These are phyloP conservation scores for Hormaphis cornu DNA, from an alignment of 1,140 invertebrate genomes.

Conservation along the genomic window DNA sequence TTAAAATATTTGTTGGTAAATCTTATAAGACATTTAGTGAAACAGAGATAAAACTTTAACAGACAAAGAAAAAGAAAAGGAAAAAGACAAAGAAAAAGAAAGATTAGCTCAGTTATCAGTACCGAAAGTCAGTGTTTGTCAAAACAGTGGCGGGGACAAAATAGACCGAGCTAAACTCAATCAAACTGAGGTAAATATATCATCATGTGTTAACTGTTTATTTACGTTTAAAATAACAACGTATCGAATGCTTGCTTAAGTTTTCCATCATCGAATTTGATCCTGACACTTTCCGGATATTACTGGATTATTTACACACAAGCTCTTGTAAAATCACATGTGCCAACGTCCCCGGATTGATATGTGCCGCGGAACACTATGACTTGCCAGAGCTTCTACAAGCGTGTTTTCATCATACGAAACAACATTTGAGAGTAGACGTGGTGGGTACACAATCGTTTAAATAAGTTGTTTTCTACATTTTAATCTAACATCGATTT, in stretches of 20 bases:
- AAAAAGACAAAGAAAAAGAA: constrained; percentile 62
- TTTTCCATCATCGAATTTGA: constrained; percentile 93
- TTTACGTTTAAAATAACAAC: background rate
- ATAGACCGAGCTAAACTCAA: constrained; percentile 81
- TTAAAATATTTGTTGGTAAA: background rate
- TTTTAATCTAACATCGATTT: background rate
- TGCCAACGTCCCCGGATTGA: constrained; percentile 81
- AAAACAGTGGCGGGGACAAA: constrained; percentile 70
- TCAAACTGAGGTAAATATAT: constrained; percentile 66
- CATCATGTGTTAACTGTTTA: background rate
- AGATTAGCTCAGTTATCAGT: constrained; percentile 61
- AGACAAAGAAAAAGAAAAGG: constrained; percentile 62
- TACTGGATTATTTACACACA: constrained; percentile 85
- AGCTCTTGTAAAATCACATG: constrained; percentile 85
- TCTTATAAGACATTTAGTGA: background rate
- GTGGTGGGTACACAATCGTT: constrained; percentile 51
- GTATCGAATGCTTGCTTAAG: constrained; percentile 45
- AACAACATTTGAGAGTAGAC: constrained; percentile 83
- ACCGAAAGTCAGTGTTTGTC: constrained; percentile 80
- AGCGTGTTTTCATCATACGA: constrained; percentile 90
- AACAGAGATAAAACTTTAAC: constrained; percentile 38
- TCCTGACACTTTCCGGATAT: constrained; percentile 79
- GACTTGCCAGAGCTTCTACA: constrained; percentile 84
- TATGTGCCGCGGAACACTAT: constrained; percentile 89
- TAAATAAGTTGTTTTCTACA: background rate